Percentiles rank a stretch among this genome's conserved stretches.
phyloP scores from a whole-genome alignment of 2,797 vertebrate species.

The Scomberomorus guttatus region DNA sequence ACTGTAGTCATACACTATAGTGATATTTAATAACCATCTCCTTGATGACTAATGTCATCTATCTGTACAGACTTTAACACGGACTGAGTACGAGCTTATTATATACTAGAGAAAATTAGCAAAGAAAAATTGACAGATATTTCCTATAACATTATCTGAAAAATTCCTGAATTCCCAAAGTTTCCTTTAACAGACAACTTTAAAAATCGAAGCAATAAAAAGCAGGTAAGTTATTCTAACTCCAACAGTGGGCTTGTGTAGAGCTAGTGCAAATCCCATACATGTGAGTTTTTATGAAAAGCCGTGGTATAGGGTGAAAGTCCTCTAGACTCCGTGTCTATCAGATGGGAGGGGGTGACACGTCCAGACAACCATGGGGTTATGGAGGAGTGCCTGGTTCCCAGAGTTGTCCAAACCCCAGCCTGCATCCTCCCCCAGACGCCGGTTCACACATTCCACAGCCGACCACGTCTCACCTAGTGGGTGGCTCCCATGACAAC shows the following conservation, averaged over 20 bases:
- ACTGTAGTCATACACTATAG: neutral
- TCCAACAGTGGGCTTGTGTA: neutral
- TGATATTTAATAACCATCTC: neutral
- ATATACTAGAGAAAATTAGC: no score
- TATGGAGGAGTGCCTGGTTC: conserved; percentile 39
- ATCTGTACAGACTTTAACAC: neutral
- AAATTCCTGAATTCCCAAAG: no score
- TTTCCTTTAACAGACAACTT: no score
- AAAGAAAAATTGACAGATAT: no score
- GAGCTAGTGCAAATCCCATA: conserved; percentile 8
- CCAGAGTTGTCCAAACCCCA: conserved; percentile 25
- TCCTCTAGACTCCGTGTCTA: conserved; percentile 5
- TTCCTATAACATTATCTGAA: neutral
- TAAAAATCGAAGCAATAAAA: neutral
- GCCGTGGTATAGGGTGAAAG: conserved; percentile 18
- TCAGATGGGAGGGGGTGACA: conserved; percentile 2
- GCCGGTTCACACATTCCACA: conserved; percentile 60
- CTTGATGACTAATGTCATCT: neutral
- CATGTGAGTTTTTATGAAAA: conserved; percentile 18
- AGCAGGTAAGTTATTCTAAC: neutral
- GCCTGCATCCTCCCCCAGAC: conserved; percentile 31
- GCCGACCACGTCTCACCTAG: conserved; percentile 25
- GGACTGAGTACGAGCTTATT: no score
- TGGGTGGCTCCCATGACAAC: conserved; percentile 19
- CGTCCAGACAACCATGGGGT: conserved; percentile 28